These are phyloP conservation scores for Saccostrea echinata DNA, from an alignment of 1,140 invertebrate species.

Conservation along the genomic window DNA sequence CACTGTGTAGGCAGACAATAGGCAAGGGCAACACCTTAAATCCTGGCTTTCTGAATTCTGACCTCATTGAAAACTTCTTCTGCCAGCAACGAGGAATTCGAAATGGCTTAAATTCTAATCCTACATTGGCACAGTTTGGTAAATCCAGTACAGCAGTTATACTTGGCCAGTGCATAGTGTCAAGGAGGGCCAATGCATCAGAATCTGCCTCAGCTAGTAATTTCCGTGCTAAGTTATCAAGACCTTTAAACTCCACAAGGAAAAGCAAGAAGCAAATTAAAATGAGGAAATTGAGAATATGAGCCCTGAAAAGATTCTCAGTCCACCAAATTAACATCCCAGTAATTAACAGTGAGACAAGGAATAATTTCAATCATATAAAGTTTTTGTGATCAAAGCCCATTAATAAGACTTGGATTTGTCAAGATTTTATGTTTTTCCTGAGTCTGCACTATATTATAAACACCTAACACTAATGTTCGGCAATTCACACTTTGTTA, in stretches of 20 bases:
- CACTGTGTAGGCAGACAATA: background rate
- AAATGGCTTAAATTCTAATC: constrained; percentile 42
- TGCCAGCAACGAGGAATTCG: constrained; percentile 43
- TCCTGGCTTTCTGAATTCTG: constrained; percentile 43
- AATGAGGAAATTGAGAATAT: background rate
- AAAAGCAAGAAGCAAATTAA: background rate
- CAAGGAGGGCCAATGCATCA: constrained; percentile 3
- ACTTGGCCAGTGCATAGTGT: constrained; percentile 46
- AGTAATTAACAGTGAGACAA: background rate
- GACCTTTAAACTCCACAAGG: background rate
- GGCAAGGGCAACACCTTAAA: constrained; percentile 9
- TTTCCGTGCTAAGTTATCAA: constrained; percentile 39
- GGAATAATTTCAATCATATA: background rate
- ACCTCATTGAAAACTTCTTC: constrained; percentile 42
- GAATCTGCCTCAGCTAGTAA: background rate
- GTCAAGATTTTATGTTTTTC: too few relatives aligned
- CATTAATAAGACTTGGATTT: too few relatives aligned
- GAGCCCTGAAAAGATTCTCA: too few relatives aligned
- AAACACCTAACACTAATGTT: background rate
- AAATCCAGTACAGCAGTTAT: constrained; percentile 45
- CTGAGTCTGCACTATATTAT: background rate
- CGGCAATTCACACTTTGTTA: too few relatives aligned
- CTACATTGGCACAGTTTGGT: constrained; percentile 53
- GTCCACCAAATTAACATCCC: too few relatives aligned
- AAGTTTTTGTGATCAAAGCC: background rate